Evolutionary conservation across 2,797 vertebrate genomes (phyloP).

Genomic region (Diplodus sargus): DNA sequence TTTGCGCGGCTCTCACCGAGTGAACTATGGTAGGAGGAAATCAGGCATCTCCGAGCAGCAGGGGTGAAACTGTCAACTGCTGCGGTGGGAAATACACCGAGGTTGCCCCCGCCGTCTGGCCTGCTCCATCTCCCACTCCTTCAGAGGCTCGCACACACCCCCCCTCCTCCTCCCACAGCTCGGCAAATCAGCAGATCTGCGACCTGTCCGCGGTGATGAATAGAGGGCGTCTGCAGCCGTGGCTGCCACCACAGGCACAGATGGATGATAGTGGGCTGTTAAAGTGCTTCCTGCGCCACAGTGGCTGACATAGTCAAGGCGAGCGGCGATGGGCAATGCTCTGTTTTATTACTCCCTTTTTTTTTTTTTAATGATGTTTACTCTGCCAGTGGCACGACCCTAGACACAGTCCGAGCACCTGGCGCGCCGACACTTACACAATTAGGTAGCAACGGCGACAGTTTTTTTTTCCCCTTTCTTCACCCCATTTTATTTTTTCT

Average conservation of each 20-base stretch:
- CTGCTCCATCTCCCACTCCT: constrained; percentile 43
- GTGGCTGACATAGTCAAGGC: constrained; percentile 55
- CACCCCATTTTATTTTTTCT: neutral
- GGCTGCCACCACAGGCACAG: constrained; percentile 67
- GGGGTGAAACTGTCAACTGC: constrained; percentile 59
- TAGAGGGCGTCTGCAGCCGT: constrained; percentile 66
- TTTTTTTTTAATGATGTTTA: constrained; percentile 34
- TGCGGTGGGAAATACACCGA: constrained; percentile 41
- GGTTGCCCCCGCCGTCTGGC: constrained; percentile 58
- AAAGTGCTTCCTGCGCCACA: constrained; percentile 70
- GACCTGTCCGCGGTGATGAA: constrained; percentile 76
- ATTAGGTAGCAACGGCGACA: neutral
- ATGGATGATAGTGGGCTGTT: constrained; percentile 73
- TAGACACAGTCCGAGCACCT: constrained; percentile 28
- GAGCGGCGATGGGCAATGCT: constrained; percentile 25
- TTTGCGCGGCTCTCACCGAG: neutral
- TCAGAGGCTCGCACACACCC: constrained; percentile 31
- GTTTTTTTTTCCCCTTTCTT: neutral
- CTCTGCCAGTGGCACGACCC: constrained; percentile 18
- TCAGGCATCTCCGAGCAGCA: constrained; percentile 33
- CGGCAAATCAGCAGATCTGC: constrained; percentile 72
- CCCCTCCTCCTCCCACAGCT: constrained; percentile 17
- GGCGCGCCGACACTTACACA: constrained; percentile 21
- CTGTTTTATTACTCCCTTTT: constrained; percentile 32
- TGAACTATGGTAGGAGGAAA: constrained; percentile 27